Conservation (phyloP, 2,888 invertebrate species). For the Lasioglossum calceatum region DNA sequence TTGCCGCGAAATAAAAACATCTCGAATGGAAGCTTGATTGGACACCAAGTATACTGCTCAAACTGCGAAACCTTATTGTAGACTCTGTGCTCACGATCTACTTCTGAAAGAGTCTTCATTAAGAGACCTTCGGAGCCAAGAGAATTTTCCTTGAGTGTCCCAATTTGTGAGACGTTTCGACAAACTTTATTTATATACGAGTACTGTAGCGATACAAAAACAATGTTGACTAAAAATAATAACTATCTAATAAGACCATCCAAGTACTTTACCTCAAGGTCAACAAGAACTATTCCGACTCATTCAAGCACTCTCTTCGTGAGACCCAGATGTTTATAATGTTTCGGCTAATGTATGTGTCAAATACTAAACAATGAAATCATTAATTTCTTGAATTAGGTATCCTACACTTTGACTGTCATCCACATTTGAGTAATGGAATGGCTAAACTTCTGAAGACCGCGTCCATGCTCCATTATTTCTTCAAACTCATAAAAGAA, state of each 20-base stretch:
- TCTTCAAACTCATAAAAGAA: no score
- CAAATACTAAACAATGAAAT: no score
- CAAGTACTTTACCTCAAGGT: no score
- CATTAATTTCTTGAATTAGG: no score
- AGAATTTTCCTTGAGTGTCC: neutral
- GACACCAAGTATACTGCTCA: neutral
- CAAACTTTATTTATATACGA: neutral
- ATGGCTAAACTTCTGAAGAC: no score
- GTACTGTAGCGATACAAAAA: neutral
- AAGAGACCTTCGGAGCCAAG: neutral
- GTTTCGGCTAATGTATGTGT: no score
- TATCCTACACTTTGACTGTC: no score
- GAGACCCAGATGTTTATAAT: no score
- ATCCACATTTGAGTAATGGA: no score
- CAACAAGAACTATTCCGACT: no score
- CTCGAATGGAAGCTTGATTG: conserved; percentile 2
- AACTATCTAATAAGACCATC: neutral
- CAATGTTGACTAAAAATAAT: neutral
- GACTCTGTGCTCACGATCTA: neutral
- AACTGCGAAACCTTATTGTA: neutral
- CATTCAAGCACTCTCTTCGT: no score
- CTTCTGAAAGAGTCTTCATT: neutral
- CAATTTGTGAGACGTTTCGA: neutral
- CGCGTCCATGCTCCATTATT: no score
- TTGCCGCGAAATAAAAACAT: neutral